Evolutionary conservation across 37 sponge, comb jelly and placozoan genomes (phyloP).

Genomic region (Haliclona indistincta): DNA sequence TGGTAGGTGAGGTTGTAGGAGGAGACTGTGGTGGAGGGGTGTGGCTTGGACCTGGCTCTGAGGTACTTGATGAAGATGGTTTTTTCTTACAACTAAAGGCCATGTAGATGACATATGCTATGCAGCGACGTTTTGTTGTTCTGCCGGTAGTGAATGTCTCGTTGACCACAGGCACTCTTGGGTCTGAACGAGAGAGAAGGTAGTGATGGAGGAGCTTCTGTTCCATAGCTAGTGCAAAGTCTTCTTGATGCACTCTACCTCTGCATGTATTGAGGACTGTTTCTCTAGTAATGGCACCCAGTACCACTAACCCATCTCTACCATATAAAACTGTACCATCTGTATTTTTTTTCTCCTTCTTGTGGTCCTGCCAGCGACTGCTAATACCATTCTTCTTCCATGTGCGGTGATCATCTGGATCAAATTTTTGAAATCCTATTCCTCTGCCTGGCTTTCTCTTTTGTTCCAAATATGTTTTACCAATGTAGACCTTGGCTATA

Average conservation of each 20-base stretch:
- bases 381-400: conserved; percentile 13
- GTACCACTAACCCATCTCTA: conserved; percentile 2
- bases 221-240: conserved; percentile 3
- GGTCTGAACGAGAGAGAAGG: not conserved
- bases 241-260: not conserved
- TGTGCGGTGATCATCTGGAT: not conserved
- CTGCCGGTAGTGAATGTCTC: not conserved
- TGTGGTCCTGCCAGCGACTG: not conserved
- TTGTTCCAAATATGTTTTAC: not conserved
- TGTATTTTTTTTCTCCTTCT: not conserved
- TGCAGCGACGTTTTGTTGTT: not conserved
- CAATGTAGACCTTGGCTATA: conserved; percentile 1
- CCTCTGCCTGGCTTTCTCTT: not conserved
- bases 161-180: not conserved
- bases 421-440: not conserved
- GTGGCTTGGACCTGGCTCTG: too few relatives aligned
- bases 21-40: too few relatives aligned
- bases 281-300: not conserved
- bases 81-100: too few relatives aligned
- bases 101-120: not conserved
- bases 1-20: too few relatives aligned
- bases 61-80: too few relatives aligned
- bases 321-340: too few relatives aligned
- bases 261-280: not conserved
- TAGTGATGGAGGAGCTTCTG: conserved; percentile 1